Evolutionary conservation across 2,797 vertebrate genomes (phyloP).

Genomic region (Novumbra hubbsi): DNA sequence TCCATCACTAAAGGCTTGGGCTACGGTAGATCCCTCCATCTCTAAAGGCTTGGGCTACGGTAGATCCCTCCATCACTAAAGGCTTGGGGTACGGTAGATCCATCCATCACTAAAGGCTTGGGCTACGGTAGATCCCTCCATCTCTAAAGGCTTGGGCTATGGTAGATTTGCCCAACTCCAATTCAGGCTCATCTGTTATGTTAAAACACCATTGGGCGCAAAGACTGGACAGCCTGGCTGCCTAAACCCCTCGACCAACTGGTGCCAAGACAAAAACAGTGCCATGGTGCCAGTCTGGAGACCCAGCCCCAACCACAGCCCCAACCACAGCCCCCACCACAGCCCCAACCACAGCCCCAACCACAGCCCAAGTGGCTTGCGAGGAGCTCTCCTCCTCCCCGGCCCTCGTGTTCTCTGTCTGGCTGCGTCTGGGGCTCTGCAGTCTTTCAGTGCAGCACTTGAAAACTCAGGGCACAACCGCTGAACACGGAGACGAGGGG

Average conservation of each 20-base stretch:
- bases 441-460: not conserved
- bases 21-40: not conserved
- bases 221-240: too few species aligned
- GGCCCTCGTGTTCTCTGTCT: not conserved
- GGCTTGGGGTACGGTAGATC: not conserved
- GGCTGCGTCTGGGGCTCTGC: not conserved
- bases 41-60: not conserved
- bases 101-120: not conserved
- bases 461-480: not conserved
- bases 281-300: not conserved
- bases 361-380: not conserved
- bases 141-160: not conserved
- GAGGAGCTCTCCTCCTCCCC: not conserved
- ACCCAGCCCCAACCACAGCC: not conserved
- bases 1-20: not conserved
- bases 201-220: not conserved
- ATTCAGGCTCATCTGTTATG: not conserved
- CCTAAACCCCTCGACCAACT: not conserved
- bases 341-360: not conserved
- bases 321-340: not conserved
- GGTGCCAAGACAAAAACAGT: not conserved
- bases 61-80: too few species aligned
- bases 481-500: not conserved
- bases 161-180: not conserved
- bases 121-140: not conserved